These are phyloP conservation scores for Drosophila melanica DNA, from an alignment of 1,140 invertebrate genomes.

Conservation along the genomic window DNA sequence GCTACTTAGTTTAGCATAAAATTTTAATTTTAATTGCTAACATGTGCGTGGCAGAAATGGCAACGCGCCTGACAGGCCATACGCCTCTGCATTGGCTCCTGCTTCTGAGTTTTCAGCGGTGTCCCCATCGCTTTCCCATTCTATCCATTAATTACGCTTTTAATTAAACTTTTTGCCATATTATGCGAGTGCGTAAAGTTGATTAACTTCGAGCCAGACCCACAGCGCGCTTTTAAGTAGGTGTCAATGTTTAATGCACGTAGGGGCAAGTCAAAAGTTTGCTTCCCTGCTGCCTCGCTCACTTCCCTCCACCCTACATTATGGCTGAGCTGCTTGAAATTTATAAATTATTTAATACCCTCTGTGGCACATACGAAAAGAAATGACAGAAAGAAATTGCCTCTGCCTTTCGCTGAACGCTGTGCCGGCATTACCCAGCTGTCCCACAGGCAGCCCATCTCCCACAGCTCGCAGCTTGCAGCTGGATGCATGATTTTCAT, in stretches of 20 bases:
- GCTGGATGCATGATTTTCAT: constrained; percentile 51
- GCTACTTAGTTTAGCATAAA: constrained; percentile 81
- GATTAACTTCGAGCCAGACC: constrained; percentile 60
- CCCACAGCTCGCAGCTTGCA: constrained; percentile 4
- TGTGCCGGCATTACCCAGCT: neutral
- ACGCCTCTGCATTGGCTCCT: constrained; percentile 8
- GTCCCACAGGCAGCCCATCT: constrained; percentile 2
- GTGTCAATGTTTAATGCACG: constrained; percentile 73
- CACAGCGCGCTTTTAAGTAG: constrained; percentile 24
- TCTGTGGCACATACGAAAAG: neutral
- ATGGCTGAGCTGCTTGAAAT: neutral
- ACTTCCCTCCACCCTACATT: no score
- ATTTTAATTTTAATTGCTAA: constrained; percentile 82
- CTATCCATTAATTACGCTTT: constrained; percentile 75
- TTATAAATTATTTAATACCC: constrained; percentile 42
- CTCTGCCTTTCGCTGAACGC: neutral
- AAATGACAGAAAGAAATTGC: constrained; percentile 27
- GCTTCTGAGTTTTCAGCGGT: no score
- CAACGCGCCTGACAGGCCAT: constrained; percentile 20
- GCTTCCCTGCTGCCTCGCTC: neutral
- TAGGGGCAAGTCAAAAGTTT: constrained; percentile 31
- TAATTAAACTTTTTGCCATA: constrained; percentile 77
- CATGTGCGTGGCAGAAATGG: constrained; percentile 73
- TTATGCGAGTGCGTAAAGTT: constrained; percentile 77
- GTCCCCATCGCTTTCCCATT: neutral